Conservation (phyloP, 2,797 vertebrate genomes). For the Pteropus rufus region DNA sequence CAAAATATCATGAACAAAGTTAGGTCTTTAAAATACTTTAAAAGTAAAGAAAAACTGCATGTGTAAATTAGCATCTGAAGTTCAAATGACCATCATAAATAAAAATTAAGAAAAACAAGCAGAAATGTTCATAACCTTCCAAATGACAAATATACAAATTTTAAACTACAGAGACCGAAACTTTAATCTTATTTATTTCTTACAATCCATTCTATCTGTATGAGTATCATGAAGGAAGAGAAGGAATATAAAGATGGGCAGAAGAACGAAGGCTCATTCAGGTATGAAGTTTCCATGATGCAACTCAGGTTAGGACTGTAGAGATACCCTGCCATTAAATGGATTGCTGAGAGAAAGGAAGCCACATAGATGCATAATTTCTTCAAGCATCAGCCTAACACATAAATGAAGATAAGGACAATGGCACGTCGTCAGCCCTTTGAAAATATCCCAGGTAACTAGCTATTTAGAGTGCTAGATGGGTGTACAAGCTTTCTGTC, state of each 20-base stretch:
- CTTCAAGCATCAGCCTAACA: background rate
- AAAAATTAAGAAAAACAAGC: background rate
- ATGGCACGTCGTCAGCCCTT: background rate
- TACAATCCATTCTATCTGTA: background rate
- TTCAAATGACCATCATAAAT: background rate
- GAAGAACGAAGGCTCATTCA: background rate
- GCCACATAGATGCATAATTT: background rate
- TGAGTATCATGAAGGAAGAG: background rate
- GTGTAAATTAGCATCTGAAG: background rate
- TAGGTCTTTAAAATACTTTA: background rate
- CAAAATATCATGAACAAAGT: background rate
- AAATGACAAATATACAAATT: background rate
- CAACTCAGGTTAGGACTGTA: background rate
- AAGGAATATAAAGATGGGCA: background rate
- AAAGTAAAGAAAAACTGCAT: background rate
- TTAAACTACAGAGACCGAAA: background rate
- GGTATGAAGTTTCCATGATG: background rate
- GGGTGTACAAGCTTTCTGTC: background rate
- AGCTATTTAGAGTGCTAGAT: background rate
- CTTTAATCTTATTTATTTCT: background rate
- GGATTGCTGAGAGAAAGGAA: background rate
- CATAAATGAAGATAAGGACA: fast-evolving
- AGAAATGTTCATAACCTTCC: background rate
- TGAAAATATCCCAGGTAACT: background rate
- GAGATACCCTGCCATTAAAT: background rate